These are phyloP conservation scores for Pentalonia nigronervosa DNA, from an alignment of 1,140 invertebrate species.

Conservation along the genomic window DNA sequence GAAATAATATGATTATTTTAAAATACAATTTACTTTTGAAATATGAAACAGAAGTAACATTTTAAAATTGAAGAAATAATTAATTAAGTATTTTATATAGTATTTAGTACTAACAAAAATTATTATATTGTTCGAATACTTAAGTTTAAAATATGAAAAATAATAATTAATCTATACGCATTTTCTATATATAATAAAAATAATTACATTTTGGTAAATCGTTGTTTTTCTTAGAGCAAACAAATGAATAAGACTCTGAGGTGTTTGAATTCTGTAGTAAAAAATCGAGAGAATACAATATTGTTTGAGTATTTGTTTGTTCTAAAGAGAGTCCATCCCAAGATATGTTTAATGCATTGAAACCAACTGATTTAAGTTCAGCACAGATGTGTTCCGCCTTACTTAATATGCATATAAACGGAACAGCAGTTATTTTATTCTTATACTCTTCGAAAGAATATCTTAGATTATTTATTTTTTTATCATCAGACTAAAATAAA, in stretches of 20 bases:
- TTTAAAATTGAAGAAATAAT: neutral
- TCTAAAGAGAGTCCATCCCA: neutral
- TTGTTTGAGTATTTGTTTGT: neutral
- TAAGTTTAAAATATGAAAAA: neutral
- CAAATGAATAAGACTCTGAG: neutral
- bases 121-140: neutral
- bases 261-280: neutral
- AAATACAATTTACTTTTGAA: neutral
- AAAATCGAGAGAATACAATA: neutral
- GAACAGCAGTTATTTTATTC: neutral
- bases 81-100: neutral
- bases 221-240: neutral
- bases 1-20: neutral
- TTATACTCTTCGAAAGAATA: neutral
- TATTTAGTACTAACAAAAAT: neutral
- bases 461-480: neutral
- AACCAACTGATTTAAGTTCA: neutral
- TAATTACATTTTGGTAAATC: neutral
- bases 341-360: slow-evolving; percentile 5
- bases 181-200: neutral
- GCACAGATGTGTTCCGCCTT: slow-evolving; percentile 2
- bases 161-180: neutral
- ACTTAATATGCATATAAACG: slow-evolving; percentile 34
- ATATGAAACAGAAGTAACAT: neutral
- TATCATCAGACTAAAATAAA: neutral